Conservation (phyloP, 2,888 invertebrate genomes). For the Drosophila hamatofila region DNA sequence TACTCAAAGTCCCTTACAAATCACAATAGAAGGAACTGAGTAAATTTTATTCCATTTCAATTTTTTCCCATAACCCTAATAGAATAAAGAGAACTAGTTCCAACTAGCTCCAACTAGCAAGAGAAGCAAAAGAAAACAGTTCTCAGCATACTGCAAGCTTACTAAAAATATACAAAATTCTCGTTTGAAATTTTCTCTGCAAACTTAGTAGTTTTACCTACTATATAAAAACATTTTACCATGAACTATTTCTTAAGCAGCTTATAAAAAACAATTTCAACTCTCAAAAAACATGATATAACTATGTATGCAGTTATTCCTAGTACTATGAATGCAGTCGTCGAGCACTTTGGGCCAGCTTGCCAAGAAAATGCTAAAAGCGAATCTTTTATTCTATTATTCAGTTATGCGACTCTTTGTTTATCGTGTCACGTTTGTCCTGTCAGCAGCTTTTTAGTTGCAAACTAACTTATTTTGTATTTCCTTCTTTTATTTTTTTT, state of each 20-base stretch:
- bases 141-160: background rate
- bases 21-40: too few relatives aligned
- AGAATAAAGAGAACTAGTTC: too few relatives aligned
- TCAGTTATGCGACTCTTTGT: background rate
- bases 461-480: background rate
- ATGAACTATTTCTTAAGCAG: background rate
- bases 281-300: background rate
- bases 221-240: background rate
- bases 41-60: too few relatives aligned
- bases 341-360: background rate
- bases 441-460: constrained; percentile 4
- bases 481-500: background rate
- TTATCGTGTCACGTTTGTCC: constrained; percentile 1
- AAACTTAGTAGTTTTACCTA: background rate
- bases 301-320: background rate
- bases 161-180: background rate
- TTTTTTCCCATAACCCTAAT: too few relatives aligned
- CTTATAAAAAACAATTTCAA: background rate
- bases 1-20: too few relatives aligned
- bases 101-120: too few relatives aligned
- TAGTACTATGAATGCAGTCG: background rate
- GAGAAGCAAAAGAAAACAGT: too few relatives aligned
- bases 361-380: background rate
- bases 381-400: background rate
- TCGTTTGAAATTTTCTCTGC: background rate